A percentile compares a stretch with the other conserved stretches of the same genome.
phyloP scores from a whole-genome alignment of 2,113 vertebrate species.

The Crocuta crocuta region DNA sequence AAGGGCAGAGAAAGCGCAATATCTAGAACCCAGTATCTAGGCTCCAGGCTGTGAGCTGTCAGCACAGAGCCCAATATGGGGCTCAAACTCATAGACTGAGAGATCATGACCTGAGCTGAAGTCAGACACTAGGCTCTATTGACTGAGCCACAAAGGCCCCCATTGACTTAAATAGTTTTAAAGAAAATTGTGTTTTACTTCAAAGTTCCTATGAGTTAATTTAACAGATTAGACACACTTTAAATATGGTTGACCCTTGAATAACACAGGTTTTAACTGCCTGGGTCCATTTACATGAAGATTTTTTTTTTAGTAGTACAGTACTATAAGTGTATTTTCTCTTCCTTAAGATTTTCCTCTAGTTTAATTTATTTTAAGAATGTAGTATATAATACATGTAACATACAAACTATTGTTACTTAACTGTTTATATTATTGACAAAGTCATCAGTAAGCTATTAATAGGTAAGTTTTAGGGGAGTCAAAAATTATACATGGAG shows the following conservation, averaged over 20 bases:
- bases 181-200: neutral
- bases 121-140: no score
- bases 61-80: no score
- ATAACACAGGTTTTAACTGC: no score
- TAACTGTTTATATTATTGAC: neutral
- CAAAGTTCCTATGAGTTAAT: neutral
- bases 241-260: neutral
- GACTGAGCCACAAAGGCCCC: no score
- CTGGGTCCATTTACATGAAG: no score
- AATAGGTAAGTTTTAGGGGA: neutral
- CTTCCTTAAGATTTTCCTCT: neutral
- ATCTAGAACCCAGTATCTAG: no score
- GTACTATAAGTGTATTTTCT: no score
- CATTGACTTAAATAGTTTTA: neutral
- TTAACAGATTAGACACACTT: neutral
- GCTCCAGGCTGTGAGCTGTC: no score
- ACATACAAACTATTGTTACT: neutral
- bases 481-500: neutral
- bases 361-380: neutral
- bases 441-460: neutral
- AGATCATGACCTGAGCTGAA: no score
- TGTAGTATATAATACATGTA: neutral
- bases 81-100: no score
- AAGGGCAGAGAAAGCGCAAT: no score
- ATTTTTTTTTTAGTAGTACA: no score